Conservation (phyloP, 2,113 vertebrate genomes). For the Boulengeromyrus knoepffleri region DNA sequence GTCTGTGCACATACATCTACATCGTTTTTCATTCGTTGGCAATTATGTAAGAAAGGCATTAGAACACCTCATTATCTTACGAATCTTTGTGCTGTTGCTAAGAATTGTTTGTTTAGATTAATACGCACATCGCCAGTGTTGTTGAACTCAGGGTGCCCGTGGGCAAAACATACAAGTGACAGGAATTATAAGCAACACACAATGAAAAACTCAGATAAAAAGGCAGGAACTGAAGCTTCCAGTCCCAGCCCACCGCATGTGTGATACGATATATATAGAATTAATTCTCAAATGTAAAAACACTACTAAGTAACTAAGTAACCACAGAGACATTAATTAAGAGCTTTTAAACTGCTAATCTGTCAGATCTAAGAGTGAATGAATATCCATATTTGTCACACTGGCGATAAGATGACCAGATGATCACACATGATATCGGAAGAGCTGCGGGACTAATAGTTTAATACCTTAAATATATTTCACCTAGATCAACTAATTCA, state of each 20-base stretch:
- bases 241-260: background rate
- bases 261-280: background rate
- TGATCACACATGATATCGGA: background rate
- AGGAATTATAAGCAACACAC: background rate
- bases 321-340: background rate
- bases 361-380: background rate
- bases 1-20: background rate
- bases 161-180: background rate
- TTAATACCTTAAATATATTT: background rate
- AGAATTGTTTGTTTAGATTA: background rate
- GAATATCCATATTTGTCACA: background rate
- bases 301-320: background rate
- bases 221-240: background rate
- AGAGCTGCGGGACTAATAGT: background rate
- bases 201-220: background rate
- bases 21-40: background rate
- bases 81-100: background rate
- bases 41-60: background rate
- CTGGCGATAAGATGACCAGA: background rate
- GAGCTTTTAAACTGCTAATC: background rate
- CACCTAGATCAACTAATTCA: background rate
- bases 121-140: background rate
- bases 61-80: background rate
- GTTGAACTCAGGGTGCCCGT: background rate
- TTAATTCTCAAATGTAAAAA: background rate